Evolutionary conservation across 2,888 invertebrate species (phyloP).

Genomic region (Petrophora chlorosata): DNA sequence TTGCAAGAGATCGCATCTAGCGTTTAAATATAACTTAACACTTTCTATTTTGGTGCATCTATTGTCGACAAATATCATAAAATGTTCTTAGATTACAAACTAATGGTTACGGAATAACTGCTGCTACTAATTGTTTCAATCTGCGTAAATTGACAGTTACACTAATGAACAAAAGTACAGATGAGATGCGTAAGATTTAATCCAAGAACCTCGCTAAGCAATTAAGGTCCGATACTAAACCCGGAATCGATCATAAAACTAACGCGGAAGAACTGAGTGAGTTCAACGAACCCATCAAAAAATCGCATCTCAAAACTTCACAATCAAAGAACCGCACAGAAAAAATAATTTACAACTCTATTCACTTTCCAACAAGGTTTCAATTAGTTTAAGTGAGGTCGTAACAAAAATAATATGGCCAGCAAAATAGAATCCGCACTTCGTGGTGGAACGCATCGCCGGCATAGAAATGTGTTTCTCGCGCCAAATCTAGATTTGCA

Average conservation of each 20-base stretch:
- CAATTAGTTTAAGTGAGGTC: constrained; percentile 6
- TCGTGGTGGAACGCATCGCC: constrained; percentile 40
- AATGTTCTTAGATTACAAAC: too few relatives aligned
- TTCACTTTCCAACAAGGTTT: constrained; percentile 13
- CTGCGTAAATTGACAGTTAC: too few relatives aligned
- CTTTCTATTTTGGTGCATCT: too few relatives aligned
- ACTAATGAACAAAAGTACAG: too few relatives aligned
- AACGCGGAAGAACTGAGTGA: constrained; percentile 45
- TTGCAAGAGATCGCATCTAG: too few relatives aligned
- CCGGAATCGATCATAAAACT: constrained; percentile 5
- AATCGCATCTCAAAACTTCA: constrained; percentile 44
- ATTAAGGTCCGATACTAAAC: constrained; percentile 20
- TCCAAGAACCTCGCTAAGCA: constrained; percentile 11
- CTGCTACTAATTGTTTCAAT: too few relatives aligned
- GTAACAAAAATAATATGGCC: constrained; percentile 38
- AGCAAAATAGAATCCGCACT: constrained; percentile 45
- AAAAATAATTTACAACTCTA: constrained; percentile 21
- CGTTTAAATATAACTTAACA: too few relatives aligned
- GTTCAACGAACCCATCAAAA: constrained; percentile 63
- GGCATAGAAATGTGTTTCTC: constrained; percentile 44
- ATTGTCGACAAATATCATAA: too few relatives aligned
- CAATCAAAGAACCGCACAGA: constrained; percentile 18
- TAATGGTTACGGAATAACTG: too few relatives aligned
- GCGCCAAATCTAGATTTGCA: constrained; percentile 37
- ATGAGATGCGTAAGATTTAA: background rate